A percentile compares a stretch with the other conserved stretches of the same genome.
phyloP scores from a whole-genome alignment of 2,113 vertebrate genomes.

The Malurus alboscapulatus region DNA sequence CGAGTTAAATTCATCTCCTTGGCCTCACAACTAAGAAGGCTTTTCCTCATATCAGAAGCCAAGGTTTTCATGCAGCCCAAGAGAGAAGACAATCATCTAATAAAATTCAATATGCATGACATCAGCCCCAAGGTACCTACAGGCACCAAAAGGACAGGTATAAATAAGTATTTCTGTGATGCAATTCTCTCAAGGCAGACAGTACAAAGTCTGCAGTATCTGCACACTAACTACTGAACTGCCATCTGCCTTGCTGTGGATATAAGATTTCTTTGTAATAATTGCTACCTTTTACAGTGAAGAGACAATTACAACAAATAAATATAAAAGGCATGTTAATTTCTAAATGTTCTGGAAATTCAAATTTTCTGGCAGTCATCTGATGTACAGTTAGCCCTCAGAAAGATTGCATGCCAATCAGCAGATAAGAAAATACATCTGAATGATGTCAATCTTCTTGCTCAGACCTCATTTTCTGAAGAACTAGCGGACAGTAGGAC shows the following conservation, averaged over 20 bases:
- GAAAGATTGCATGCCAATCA: neutral
- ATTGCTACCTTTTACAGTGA: neutral
- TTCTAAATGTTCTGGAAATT: neutral
- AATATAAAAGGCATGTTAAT: neutral
- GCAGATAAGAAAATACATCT: neutral
- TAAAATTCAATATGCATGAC: neutral
- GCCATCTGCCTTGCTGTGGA: neutral
- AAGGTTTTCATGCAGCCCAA: neutral
- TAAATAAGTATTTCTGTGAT: neutral
- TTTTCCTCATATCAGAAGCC: neutral
- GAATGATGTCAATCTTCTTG: neutral
- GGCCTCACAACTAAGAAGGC: neutral
- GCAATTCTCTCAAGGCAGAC: neutral
- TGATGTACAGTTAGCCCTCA: neutral
- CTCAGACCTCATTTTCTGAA: slow-evolving; percentile 94
- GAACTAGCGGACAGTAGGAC: slow-evolving; percentile 94
- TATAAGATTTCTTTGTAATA: neutral
- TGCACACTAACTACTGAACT: neutral
- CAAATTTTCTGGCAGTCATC: neutral
- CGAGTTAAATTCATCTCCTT: neutral
- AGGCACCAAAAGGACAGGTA: neutral
- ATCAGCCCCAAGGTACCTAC: neutral
- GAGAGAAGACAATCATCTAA: neutral
- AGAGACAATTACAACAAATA: neutral
- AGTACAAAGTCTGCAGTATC: neutral